These are phyloP conservation scores for Malurus splendens DNA, from an alignment of 2,797 vertebrate species.

Conservation along the genomic window DNA sequence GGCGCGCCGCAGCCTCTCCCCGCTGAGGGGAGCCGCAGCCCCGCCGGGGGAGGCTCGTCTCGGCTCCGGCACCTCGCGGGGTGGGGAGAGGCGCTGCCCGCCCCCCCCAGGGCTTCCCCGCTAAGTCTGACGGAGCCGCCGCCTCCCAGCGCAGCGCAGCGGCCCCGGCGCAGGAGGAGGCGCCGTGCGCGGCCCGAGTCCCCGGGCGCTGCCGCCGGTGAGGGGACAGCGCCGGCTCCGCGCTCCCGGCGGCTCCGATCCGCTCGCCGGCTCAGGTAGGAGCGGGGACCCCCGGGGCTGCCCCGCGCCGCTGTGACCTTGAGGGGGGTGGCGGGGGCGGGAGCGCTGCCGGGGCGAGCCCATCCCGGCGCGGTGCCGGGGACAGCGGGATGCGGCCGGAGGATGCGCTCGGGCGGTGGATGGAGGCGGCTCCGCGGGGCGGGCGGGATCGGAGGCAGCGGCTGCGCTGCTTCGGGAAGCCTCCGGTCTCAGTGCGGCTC, in stretches of 20 bases:
- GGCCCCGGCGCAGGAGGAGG: conserved; percentile 30
- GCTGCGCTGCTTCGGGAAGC: neutral
- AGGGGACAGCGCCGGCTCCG: conserved; percentile 3
- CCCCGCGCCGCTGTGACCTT: conserved; percentile 4
- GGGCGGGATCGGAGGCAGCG: neutral
- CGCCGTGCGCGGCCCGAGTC: conserved; percentile 18
- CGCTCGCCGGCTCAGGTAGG: conserved; percentile 24
- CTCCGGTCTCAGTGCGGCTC: accelerated
- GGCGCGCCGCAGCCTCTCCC: neutral
- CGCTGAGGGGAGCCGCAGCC: conserved; percentile 45
- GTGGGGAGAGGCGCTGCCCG: conserved; percentile 19
- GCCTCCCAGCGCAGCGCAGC: conserved; percentile 24
- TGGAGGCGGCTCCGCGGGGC: neutral
- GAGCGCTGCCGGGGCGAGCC: neutral
- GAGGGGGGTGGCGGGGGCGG: neutral
- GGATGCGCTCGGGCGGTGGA: neutral
- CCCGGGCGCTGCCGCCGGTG: conserved; percentile 11
- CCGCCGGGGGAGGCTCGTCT: neutral
- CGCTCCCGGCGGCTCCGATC: neutral
- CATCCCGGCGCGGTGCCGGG: neutral
- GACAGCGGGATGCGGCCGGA: neutral
- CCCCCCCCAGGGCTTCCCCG: neutral
- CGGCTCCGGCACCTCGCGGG: neutral
- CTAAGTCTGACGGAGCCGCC: neutral
- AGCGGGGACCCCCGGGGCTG: neutral